A percentile compares a stretch with the other conserved stretches of the same genome.
phyloP scores from a whole-genome alignment of 2,113 vertebrate species.

The Ivindomyrus marchei region DNA sequence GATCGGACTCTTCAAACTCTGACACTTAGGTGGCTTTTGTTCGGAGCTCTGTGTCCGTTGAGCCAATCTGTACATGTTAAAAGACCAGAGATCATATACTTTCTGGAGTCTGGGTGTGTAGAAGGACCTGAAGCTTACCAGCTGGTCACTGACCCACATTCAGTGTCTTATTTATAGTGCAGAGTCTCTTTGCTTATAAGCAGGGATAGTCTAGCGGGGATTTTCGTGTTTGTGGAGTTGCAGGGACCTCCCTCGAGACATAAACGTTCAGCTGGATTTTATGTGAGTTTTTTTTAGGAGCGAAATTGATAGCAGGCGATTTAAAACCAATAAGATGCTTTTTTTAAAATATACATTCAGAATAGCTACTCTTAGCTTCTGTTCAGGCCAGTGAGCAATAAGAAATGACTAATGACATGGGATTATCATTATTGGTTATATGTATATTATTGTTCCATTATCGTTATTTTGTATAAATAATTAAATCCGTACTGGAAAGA shows the following conservation, averaged over 20 bases:
- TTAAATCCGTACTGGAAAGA: neutral
- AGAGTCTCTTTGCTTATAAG: neutral
- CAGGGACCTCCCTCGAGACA: neutral
- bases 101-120: neutral
- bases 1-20: neutral
- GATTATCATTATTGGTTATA: neutral
- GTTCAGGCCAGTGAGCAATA: neutral
- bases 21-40: neutral
- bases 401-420: neutral
- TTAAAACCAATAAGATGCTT: neutral
- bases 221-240: neutral
- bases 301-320: neutral
- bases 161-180: conserved; percentile 12
- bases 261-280: neutral
- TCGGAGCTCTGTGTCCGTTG: neutral
- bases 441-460: neutral
- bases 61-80: neutral
- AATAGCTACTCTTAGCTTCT: neutral
- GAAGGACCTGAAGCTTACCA: neutral
- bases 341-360: neutral
- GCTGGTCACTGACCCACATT: conserved; percentile 11
- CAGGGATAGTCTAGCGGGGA: neutral
- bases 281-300: neutral
- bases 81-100: neutral
- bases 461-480: neutral